A percentile compares a stretch with the other conserved stretches of the same genome.
phyloP scores from a whole-genome alignment of 2,113 vertebrate species.

The Pygoscelis adeliae region DNA sequence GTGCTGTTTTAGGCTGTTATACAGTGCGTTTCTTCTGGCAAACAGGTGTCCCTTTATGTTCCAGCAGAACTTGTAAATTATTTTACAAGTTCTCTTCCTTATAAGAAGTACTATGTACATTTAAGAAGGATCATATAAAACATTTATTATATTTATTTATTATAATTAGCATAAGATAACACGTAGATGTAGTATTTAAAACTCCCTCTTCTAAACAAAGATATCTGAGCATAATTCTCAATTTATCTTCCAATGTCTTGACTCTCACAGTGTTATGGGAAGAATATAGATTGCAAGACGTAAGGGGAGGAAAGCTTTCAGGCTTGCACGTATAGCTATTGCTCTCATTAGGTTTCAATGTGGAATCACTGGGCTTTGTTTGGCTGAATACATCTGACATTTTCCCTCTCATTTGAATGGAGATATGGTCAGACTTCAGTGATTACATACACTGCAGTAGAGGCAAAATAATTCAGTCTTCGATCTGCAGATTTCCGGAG shows the following conservation, averaged over 20 bases:
- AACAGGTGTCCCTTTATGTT: not conserved
- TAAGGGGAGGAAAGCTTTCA: not conserved
- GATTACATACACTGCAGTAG: not conserved
- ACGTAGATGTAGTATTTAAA: not conserved
- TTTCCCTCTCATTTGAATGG: not conserved
- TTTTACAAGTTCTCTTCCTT: not conserved
- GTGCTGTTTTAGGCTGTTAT: not conserved
- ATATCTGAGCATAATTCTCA: not conserved
- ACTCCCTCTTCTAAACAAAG: not conserved
- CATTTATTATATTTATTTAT: not conserved
- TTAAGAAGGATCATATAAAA: not conserved
- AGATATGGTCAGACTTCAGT: not conserved
- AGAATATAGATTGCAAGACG: not conserved
- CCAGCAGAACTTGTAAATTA: not conserved
- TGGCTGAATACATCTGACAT: not conserved
- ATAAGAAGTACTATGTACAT: not conserved
- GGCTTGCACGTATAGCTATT: not conserved
- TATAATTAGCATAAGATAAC: not conserved
- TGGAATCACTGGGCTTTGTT: constrained; percentile 15
- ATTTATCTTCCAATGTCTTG: not conserved
- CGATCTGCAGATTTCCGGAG: not conserved
- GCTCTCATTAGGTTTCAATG: not conserved
- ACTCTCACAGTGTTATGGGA: not conserved
- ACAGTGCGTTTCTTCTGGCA: not conserved
- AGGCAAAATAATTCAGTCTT: constrained; percentile 21